Conservation (phyloP, 2,797 vertebrate species). For the Myioborus melanocephalus region DNA sequence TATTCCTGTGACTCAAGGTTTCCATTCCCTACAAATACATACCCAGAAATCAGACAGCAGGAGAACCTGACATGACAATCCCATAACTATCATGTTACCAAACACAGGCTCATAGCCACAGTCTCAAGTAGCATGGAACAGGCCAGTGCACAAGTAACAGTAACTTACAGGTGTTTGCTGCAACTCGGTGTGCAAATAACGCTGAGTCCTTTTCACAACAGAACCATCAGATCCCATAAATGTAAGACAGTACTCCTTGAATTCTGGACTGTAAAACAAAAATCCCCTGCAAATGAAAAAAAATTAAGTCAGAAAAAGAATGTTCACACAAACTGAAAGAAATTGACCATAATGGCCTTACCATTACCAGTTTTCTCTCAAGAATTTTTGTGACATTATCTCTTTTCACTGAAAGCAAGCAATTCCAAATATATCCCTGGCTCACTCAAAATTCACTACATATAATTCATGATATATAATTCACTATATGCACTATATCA, state of each 20-base stretch:
- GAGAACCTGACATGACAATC: not conserved
- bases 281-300: slow-evolving; percentile 59
- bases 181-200: slow-evolving; percentile 82
- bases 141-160: not conserved
- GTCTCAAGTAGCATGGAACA: not conserved
- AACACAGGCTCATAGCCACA: not conserved
- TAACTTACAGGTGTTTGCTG: slow-evolving; percentile 85
- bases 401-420: not conserved
- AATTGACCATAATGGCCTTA: not conserved
- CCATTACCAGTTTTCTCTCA: not conserved
- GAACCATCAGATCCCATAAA: slow-evolving; percentile 91
- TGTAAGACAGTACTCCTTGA: slow-evolving; percentile 84
- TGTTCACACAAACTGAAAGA: not conserved
- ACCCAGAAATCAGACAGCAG: not conserved
- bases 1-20: not conserved
- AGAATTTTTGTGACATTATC: not conserved
- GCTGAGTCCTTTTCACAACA: slow-evolving; percentile 91
- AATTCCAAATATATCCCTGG: not conserved
- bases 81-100: rapidly evolving
- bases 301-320: not conserved
- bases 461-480: not conserved
- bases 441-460: not conserved
- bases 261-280: slow-evolving; percentile 85
- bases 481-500: not conserved
- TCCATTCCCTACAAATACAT: not conserved